Base-by-base conservation (phyloP, 2,888 invertebrate species). In the Volucella inanis region DNA sequence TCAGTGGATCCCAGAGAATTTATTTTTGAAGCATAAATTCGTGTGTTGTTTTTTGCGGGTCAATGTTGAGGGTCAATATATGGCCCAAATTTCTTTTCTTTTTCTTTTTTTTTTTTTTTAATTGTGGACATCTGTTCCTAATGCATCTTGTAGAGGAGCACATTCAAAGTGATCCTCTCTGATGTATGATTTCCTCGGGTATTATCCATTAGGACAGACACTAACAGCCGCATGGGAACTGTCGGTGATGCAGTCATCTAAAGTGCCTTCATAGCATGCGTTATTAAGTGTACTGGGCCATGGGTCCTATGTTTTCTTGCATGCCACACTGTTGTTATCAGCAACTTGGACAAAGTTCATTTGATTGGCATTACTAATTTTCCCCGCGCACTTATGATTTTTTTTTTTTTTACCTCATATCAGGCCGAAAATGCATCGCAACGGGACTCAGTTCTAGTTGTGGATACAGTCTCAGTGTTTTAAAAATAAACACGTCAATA, bases 401-500 rank as follows among this genome's bases (percentile, higher is more conserved):
- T 11, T 76, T 54, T 43, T 47, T 31, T 62, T 61, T 75, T 31
- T 61, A 68, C 70, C 83, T 71, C 54, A 47, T 38, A 47, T 64
- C 61, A 61, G 50, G 45, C 15, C n/a, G 22, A 72, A 72, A 39
- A 50, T 65, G 43, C 68, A 71, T 62, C 62, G 67, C 18, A 49
- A 18, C 59, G 55, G 62, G 55, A 62, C 61, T 49, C 55, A 72
- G 10, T 65, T 8, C 31, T 59, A 38, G 31, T 6, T 31, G 31
- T 31, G 31, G 31, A 31, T 31, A 31, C 31, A 31, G 31, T 31
- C 31, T 31, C 31, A 12, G 55, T 67, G 38, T 68, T 59, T 81
- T 59, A 77, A 72, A 85, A 85, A 85, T 77, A 81, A 85, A 85
- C 81, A 81, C 81, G 85, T 85, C 85, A 85, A 85, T 85, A 85